phyloP scores from a whole-genome alignment of 2,888 invertebrate species.

The Eristalinus sepulchralis region DNA sequence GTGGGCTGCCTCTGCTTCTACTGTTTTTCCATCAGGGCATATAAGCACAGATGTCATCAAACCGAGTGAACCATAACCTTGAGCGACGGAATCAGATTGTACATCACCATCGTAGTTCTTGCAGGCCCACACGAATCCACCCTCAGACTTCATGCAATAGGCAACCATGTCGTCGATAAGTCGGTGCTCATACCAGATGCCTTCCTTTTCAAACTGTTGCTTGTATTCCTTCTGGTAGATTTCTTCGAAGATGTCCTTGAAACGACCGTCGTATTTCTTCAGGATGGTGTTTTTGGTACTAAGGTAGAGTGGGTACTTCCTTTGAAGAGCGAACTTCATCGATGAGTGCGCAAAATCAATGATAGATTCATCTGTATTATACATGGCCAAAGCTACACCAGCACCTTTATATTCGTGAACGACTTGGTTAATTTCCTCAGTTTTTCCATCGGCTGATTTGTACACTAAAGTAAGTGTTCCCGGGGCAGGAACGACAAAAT shows the following conservation, averaged over 20 bases:
- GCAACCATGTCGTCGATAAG: conserved; percentile 99
- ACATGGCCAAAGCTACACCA: conserved; percentile 97
- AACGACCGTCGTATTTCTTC: conserved; percentile 97
- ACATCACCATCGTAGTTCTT: conserved; percentile 99
- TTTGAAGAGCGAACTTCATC: conserved; percentile 92
- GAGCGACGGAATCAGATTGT: conserved; percentile 98
- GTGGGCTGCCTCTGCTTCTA: conserved; percentile 99
- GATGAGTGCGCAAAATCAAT: conserved; percentile 97
- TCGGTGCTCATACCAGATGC: conserved; percentile 98
- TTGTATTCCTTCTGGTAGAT: conserved; percentile 95
- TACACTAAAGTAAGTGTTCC: conserved; percentile 94
- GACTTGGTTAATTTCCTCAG: conserved; percentile 86
- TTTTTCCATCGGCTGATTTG: conserved; percentile 84
- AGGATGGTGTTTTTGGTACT: conserved; percentile 99
- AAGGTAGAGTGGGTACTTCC: conserved; percentile 93
- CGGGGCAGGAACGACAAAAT: conserved; percentile 95
- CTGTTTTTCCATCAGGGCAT: conserved; percentile 98
- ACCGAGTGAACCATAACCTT: conserved; percentile 97
- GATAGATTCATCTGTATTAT: conserved; percentile 97
- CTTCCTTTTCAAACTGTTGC: conserved; percentile 89
- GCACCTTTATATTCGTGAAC: conserved; percentile 93
- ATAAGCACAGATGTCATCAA: conserved; percentile 98
- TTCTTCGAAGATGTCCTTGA: conserved; percentile 98
- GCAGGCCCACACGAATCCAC: conserved; percentile 99
- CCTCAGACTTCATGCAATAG: conserved; percentile 98